Evolutionary conservation across 2,113 vertebrate genomes (phyloP).

Genomic region (Agapornis roseicollis): DNA sequence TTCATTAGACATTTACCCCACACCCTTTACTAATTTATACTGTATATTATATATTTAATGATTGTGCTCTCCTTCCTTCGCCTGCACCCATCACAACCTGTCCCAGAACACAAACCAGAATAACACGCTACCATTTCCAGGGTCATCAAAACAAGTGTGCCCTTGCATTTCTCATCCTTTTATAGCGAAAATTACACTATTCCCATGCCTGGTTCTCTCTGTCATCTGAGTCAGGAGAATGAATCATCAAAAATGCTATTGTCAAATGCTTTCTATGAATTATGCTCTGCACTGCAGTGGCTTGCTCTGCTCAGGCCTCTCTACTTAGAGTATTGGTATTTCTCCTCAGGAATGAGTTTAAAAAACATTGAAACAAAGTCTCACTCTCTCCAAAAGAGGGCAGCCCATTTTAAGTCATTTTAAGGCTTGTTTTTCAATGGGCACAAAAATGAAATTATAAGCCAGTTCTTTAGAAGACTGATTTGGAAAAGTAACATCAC

Average conservation of each 20-base stretch:
- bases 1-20: not conserved
- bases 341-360: not conserved
- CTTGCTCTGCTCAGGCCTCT: slow-evolving; percentile 20
- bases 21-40: not conserved
- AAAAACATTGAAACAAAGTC: not conserved
- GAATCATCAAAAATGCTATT: slow-evolving; percentile 64
- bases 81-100: not conserved
- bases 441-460: not conserved
- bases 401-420: slow-evolving; percentile 1
- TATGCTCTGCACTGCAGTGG: slow-evolving; percentile 55
- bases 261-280: slow-evolving; percentile 64
- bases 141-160: not conserved
- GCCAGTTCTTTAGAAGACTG: not conserved
- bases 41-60: not conserved
- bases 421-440: not conserved
- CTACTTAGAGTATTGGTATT: not conserved
- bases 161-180: not conserved
- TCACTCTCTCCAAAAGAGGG: not conserved
- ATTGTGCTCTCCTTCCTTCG: not conserved
- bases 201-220: slow-evolving; percentile 25
- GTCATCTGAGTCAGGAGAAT: slow-evolving; percentile 49
- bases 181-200: slow-evolving; percentile 7
- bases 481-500: not conserved
- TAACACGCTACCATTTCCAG: not conserved
- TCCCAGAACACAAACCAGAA: not conserved